phyloP scores from a whole-genome alignment of 2,113 vertebrate species.

The Riparia riparia region DNA sequence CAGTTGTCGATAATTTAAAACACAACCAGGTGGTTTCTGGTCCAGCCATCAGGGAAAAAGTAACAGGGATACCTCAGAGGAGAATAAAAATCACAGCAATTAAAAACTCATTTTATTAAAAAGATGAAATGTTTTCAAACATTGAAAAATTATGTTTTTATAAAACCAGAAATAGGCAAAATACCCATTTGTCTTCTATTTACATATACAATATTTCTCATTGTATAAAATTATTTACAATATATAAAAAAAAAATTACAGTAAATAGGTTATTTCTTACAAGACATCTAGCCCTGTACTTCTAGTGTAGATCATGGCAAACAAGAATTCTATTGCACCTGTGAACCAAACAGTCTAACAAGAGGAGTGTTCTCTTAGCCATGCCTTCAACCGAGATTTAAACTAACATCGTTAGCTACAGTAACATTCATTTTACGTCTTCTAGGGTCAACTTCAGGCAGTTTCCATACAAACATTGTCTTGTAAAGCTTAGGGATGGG shows the following conservation, averaged over 20 bases:
- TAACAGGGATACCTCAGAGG: background rate
- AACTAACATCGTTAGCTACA: constrained; percentile 35
- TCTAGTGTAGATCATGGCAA: constrained; percentile 85
- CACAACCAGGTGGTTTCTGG: background rate
- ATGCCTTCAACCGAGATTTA: constrained; percentile 77
- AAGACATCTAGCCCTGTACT: constrained; percentile 90
- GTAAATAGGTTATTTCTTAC: constrained; percentile 82
- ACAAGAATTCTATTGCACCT: constrained; percentile 81
- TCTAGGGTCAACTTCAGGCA: constrained; percentile 78
- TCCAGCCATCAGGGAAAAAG: background rate
- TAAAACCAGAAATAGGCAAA: constrained; percentile 72
- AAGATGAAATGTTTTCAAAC: constrained; percentile 59
- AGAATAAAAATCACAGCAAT: constrained; percentile 9
- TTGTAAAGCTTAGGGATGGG: constrained; percentile 76
- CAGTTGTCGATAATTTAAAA: background rate
- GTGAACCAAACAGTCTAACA: constrained; percentile 74
- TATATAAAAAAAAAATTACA: constrained; percentile 76
- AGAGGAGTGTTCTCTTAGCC: constrained; percentile 71
- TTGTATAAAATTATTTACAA: constrained; percentile 90
- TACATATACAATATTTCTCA: constrained; percentile 87
- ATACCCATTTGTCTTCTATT: constrained; percentile 83
- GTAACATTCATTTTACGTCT: constrained; percentile 74
- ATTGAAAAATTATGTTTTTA: constrained; percentile 41
- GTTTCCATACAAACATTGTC: constrained; percentile 88
- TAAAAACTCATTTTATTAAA: constrained; percentile 74